A percentile compares a stretch with the other conserved stretches of the same genome.
phyloP scores from a whole-genome alignment of 2,888 invertebrate species.

The Pocota personata region DNA sequence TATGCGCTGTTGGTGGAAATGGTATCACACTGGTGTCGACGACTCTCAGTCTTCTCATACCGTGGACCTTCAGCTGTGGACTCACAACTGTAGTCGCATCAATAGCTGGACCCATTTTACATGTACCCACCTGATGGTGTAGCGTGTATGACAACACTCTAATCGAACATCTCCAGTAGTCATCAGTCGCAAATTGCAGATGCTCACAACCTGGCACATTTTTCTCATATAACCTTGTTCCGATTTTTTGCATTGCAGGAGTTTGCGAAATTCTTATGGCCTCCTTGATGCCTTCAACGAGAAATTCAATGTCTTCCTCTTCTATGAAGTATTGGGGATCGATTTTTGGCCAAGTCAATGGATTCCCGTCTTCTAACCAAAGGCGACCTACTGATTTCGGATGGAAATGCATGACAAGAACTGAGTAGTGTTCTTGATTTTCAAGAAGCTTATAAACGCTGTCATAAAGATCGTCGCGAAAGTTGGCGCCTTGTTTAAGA shows the following conservation, averaged over 20 bases:
- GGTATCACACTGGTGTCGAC: conserved; percentile 89
- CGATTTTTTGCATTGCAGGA: conserved; percentile 85
- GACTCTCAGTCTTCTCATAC: conserved; percentile 85
- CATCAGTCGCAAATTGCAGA: conserved; percentile 84
- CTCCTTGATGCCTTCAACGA: conserved; percentile 86
- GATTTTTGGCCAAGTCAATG: conserved; percentile 85
- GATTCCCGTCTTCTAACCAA: conserved; percentile 86
- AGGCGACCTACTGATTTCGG: conserved; percentile 89
- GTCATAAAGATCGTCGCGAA: conserved; percentile 85
- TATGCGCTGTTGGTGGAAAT: conserved; percentile 86
- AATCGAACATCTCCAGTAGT: conserved; percentile 89
- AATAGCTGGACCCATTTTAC: conserved; percentile 87
- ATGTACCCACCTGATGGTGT: conserved; percentile 88
- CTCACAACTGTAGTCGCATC: conserved; percentile 87
- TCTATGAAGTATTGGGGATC: conserved; percentile 85
- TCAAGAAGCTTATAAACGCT: conserved; percentile 85
- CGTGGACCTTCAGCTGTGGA: conserved; percentile 86
- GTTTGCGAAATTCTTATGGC: conserved; percentile 85
- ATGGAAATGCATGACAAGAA: conserved; percentile 88
- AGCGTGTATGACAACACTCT: conserved; percentile 86
- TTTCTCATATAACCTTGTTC: conserved; percentile 84
- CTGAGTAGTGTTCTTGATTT: conserved; percentile 84
- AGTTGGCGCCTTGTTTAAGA: conserved; percentile 84
- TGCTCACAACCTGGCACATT: conserved; percentile 84
- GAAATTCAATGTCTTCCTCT: conserved; percentile 83